Conservation (phyloP, 2,888 invertebrate species). For the Athalia circularis region DNA sequence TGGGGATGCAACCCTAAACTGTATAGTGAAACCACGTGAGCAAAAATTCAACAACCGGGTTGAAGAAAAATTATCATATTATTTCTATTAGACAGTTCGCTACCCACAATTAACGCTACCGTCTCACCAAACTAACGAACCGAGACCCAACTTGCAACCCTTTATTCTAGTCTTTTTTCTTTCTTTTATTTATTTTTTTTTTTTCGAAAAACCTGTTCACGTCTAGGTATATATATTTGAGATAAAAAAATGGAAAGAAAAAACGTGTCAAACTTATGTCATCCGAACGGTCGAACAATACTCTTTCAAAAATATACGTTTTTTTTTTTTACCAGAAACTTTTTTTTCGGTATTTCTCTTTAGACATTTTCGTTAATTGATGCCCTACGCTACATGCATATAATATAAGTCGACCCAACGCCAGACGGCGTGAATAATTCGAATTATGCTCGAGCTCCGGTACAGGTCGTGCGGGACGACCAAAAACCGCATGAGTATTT, state of each 20-base stretch:
- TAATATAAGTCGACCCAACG: conserved; percentile 51
- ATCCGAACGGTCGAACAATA: conserved; percentile 60
- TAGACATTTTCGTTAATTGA: conserved; percentile 36
- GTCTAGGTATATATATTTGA: not conserved
- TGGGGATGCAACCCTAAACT: not conserved
- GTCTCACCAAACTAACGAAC: conserved; percentile 70
- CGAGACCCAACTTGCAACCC: conserved; percentile 56
- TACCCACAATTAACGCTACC: conserved; percentile 71
- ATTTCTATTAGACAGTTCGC: conserved; percentile 71
- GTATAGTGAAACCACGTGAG: not conserved
- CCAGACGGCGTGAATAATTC: conserved; percentile 65
- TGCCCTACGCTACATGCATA: conserved; percentile 68
- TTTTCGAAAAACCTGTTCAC: conserved; percentile 63
- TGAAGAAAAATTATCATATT: conserved; percentile 69
- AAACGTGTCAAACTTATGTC: conserved; percentile 53
- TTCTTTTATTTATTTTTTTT: conserved; percentile 47
- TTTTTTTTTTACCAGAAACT: conserved; percentile 56
- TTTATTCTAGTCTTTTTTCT: conserved; percentile 47
- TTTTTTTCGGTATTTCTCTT: conserved; percentile 44
- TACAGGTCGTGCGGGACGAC: conserved; percentile 52
- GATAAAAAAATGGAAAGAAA: conserved; percentile 29
- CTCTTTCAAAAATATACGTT: conserved; percentile 38
- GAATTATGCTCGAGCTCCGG: conserved; percentile 68
- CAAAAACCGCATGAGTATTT: conserved; percentile 54
- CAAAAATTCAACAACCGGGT: conserved; percentile 1